Evolutionary conservation across 2,113 vertebrate genomes (phyloP).

Genomic region (Lasiurus cinereus): DNA sequence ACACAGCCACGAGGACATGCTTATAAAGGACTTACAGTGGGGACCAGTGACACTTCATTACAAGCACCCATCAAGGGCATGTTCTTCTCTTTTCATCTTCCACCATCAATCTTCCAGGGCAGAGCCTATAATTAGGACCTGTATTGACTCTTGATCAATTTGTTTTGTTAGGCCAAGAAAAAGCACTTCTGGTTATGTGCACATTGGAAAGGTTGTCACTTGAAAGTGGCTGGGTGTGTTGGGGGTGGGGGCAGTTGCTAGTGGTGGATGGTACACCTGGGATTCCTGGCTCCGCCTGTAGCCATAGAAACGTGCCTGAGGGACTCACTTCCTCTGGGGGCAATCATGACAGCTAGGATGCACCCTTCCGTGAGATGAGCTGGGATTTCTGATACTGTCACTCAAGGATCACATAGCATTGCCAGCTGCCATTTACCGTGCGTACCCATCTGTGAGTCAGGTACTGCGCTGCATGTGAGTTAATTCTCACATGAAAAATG

Average conservation of each 20-base stretch:
- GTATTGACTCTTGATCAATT: constrained; percentile 78
- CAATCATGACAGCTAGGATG: background rate
- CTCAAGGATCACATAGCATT: background rate
- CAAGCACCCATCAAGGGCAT: constrained; percentile 54
- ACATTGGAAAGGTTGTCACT: constrained; percentile 36
- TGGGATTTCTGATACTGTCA: background rate
- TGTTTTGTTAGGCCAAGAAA: constrained; percentile 70
- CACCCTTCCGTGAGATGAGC: background rate
- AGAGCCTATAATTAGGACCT: constrained; percentile 78
- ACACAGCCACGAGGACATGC: constrained; percentile 79
- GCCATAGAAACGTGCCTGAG: background rate
- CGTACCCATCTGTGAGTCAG: background rate
- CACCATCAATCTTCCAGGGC: constrained; percentile 73
- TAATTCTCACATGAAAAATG: background rate
- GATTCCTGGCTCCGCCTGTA: constrained; percentile 12
- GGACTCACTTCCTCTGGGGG: background rate
- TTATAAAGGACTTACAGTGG: constrained; percentile 86
- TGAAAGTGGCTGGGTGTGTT: background rate
- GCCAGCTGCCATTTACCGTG: background rate
- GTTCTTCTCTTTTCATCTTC: constrained; percentile 71
- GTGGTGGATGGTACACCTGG: background rate
- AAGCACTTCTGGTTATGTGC: constrained; percentile 57
- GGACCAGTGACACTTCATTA: constrained; percentile 82
- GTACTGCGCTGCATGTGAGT: background rate
- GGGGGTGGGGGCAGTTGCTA: no score